Percentiles rank a stretch among this genome's conserved stretches.
Evolutionary conservation across 2,113 vertebrate species (phyloP).

Genomic region (Sander lucioperca): DNA sequence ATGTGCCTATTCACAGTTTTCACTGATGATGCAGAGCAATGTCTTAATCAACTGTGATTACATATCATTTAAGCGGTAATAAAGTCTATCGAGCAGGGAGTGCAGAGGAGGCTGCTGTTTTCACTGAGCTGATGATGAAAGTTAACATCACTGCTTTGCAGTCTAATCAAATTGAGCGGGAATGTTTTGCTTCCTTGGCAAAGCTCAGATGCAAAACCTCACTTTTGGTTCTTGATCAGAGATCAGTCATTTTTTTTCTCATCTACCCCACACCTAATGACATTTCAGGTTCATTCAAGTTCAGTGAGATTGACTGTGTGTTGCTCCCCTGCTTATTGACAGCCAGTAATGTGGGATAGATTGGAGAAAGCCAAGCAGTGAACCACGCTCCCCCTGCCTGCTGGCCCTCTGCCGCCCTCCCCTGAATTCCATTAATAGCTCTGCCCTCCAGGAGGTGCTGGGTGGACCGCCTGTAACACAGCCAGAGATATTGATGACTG

Average conservation of each 20-base stretch:
- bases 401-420: constrained; percentile 57
- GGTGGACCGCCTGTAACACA: constrained; percentile 58
- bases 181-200: constrained; percentile 16
- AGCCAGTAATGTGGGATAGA: constrained; percentile 69
- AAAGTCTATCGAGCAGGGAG: constrained; percentile 51
- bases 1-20: constrained; percentile 61
- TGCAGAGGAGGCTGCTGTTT: constrained; percentile 39
- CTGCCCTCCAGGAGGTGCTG: constrained; percentile 75
- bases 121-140: constrained; percentile 39
- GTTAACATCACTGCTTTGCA: constrained; percentile 43
- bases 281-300: constrained; percentile 63
- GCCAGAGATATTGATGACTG: constrained; percentile 71
- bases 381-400: constrained; percentile 51
- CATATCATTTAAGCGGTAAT: constrained; percentile 56
- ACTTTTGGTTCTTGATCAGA: constrained; percentile 18
- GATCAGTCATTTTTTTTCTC: constrained; percentile 5
- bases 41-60: constrained; percentile 71
- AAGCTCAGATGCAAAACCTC: constrained; percentile 1
- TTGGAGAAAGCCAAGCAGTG: constrained; percentile 60
- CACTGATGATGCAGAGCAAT: constrained; percentile 30
- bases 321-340: constrained; percentile 65
- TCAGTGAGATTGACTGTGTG: constrained; percentile 45
- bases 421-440: constrained; percentile 75
- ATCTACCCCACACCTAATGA: constrained; percentile 42
- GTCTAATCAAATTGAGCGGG: constrained; percentile 35